Percentiles rank a stretch among this genome's conserved stretches.
phyloP scores from a whole-genome alignment of 2,113 vertebrate genomes.

The Entosphenus tridentatus region DNA sequence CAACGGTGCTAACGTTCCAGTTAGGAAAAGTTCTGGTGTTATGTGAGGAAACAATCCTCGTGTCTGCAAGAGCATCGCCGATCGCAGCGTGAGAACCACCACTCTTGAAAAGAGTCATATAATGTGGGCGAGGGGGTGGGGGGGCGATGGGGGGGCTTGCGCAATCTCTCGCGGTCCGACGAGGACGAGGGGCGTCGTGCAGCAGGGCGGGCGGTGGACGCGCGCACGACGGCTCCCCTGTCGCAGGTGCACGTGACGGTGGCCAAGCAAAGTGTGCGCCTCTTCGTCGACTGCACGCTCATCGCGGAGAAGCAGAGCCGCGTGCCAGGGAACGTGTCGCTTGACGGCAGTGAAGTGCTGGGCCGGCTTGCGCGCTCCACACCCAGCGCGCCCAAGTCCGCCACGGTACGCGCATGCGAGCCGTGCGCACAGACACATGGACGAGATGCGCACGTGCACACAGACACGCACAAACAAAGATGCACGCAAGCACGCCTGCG shows the following conservation, averaged over 20 bases:
- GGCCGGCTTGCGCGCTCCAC: not conserved
- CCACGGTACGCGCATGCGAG: not conserved
- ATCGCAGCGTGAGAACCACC: too few relatives aligned
- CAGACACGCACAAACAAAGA: not conserved
- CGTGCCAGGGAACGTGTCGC: not conserved
- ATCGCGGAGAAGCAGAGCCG: not conserved
- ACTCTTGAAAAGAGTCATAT: too few relatives aligned
- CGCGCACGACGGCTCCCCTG: not conserved
- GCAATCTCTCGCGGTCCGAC: too few relatives aligned
- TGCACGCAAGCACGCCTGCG: not conserved
- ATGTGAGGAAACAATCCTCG: too few relatives aligned
- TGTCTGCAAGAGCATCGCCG: too few relatives aligned
- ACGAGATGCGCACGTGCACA: not conserved
- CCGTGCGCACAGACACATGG: not conserved
- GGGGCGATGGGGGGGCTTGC: too few relatives aligned
- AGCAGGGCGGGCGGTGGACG: too few relatives aligned
- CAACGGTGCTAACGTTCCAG: too few relatives aligned
- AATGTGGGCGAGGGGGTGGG: too few relatives aligned
- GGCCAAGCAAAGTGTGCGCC: not conserved
- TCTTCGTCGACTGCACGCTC: conserved; percentile 1
- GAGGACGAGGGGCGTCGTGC: too few relatives aligned
- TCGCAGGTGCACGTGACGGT: not conserved
- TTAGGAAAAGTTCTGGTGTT: too few relatives aligned
- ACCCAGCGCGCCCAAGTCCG: not conserved
- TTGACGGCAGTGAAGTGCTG: not conserved